phyloP scores from a whole-genome alignment of 2,113 vertebrate species.

The Cynopterus brachyotis region DNA sequence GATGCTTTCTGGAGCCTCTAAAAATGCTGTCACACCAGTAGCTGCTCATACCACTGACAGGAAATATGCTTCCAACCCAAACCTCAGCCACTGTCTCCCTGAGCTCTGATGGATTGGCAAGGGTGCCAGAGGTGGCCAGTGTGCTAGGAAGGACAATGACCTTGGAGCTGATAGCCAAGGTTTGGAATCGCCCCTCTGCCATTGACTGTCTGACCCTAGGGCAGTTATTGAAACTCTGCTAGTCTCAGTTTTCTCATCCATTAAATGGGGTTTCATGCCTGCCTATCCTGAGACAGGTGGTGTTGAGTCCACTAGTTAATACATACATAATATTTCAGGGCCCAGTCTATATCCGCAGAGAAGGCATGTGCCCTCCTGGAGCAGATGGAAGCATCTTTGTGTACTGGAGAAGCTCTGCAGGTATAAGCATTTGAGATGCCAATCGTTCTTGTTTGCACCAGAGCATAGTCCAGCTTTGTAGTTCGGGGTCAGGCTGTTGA shows the following conservation, averaged over 20 bases:
- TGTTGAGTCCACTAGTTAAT: neutral
- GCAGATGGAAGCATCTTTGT: neutral
- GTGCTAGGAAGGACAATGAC: neutral
- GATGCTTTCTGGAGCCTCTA: neutral
- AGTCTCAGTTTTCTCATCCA: neutral
- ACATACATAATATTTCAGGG: neutral
- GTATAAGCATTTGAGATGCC: neutral
- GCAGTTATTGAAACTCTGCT: neutral
- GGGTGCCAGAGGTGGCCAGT: neutral
- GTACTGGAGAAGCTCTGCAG: neutral
- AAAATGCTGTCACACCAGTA: neutral
- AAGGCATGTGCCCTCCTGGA: neutral
- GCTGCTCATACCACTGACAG: neutral
- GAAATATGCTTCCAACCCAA: neutral
- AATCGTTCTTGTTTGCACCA: neutral
- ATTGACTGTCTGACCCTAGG: neutral
- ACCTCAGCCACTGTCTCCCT: neutral
- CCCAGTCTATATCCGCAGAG: neutral
- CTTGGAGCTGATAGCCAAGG: too few relatives aligned
- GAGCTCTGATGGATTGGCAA: neutral
- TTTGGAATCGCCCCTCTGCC: neutral
- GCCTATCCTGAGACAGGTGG: neutral
- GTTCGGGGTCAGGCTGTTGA: neutral
- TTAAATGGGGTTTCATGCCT: neutral
- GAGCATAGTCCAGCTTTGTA: neutral